Evolutionary conservation across 2,797 vertebrate species (phyloP), one percentile per base, ranked within the genome.

Genomic region (Periophthalmus magnuspinnatus): DNA sequence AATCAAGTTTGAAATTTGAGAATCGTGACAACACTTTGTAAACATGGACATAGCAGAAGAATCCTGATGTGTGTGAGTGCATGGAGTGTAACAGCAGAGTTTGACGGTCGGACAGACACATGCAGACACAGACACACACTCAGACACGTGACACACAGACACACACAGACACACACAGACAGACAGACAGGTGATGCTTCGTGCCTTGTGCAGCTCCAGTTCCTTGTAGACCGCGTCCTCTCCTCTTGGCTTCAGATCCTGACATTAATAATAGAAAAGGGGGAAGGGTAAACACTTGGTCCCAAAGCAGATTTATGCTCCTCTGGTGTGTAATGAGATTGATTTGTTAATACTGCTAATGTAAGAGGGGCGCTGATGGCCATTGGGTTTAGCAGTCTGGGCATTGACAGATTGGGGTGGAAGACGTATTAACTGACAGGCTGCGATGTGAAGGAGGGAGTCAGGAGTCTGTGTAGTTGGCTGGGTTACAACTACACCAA

Each of bases 201-300:
- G n/a, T n/a, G 57, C 45, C 80, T 74, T 86, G 74, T 85, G 94
- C 92, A 82, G 83, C 83, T 94, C 93, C 83, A 95, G 84, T 84
- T 94, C 93, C 84, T 91, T 92, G 79, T 95, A 95, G 79, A 94
- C 85, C 79, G 93, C 93, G 77, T 88, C 82, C 55, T 91, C 88
- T 76, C 74, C 89, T 79, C 88, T 92, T 79, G 92, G 92, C 81
- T 93, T 94, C 84, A 95, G 88, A 90, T 92, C 93, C 93, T 95
- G 82, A 48, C 58, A 79, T 61, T 38, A 75, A 78, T 19, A 64
- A 76, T 16, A 63, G 71, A 77, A 78, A 24, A 28, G 61, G 45
- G 54, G 70, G 56, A 67, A 77, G 73, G 76, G 81, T 74, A 74
- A 84, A 84, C 60, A 80, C 47, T 68, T 71, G 71, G 41, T 65